phyloP scores from a whole-genome alignment of 2,113 vertebrate genomes.

The Microtus richardsoni region DNA sequence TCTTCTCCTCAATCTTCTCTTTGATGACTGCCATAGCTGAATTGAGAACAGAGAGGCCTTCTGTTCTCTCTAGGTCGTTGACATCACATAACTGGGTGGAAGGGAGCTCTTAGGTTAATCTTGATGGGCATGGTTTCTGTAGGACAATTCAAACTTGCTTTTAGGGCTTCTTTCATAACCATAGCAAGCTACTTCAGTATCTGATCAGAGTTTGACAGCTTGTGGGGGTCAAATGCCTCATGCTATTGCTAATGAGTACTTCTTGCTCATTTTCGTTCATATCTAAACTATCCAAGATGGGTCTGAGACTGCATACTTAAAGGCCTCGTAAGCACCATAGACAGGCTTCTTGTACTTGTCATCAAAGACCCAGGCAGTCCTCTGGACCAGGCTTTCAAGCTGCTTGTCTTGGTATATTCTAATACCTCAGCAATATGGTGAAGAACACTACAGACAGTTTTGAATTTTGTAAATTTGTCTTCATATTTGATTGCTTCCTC shows the following conservation, averaged over 20 bases:
- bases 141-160: slow-evolving; percentile 96
- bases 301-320: slow-evolving; percentile 98
- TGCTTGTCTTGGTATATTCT: slow-evolving; percentile 98
- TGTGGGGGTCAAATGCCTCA: slow-evolving; percentile 98
- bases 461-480: too few relatives aligned
- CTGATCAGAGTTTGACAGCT: slow-evolving; percentile 99
- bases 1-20: slow-evolving; percentile 98
- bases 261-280: slow-evolving; percentile 96
- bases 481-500: too few relatives aligned
- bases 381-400: slow-evolving; percentile 96
- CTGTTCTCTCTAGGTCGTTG: slow-evolving; percentile 98
- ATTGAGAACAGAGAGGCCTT: slow-evolving; percentile 97
- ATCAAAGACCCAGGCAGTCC: slow-evolving; percentile 98
- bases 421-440: slow-evolving; percentile 97
- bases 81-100: slow-evolving; percentile 99
- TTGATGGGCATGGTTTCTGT: slow-evolving; percentile 99
- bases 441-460: slow-evolving; percentile 95
- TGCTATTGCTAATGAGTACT: slow-evolving; percentile 97
- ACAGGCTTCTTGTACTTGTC: slow-evolving; percentile 98
- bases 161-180: slow-evolving; percentile 98
- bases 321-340: slow-evolving; percentile 98
- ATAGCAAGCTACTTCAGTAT: slow-evolving; percentile 98
- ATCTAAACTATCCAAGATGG: slow-evolving; percentile 95
- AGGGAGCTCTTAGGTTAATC: slow-evolving; percentile 96
- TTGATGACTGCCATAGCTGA: slow-evolving; percentile 99